These are phyloP conservation scores for Dipodomys merriami DNA, from an alignment of 2,113 vertebrate species.

Conservation along the genomic window DNA sequence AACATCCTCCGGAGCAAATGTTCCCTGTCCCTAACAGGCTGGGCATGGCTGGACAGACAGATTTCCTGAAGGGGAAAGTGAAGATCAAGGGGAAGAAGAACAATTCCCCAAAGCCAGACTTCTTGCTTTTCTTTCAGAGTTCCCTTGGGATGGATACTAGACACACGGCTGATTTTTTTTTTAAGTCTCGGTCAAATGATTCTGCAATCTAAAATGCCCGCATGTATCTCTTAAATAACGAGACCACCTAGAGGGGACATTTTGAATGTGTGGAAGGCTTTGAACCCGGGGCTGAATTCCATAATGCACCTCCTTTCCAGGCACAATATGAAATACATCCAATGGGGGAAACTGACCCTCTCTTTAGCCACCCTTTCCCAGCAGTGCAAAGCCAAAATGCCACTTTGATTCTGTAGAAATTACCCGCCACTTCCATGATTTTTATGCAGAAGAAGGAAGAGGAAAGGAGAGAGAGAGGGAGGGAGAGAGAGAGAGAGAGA, in stretches of 20 bases:
- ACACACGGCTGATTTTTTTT: background rate
- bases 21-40: rapidly evolving
- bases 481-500: constrained; percentile 73
- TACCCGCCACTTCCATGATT: constrained; percentile 77
- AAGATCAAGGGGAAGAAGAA: background rate
- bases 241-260: constrained; percentile 50
- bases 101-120: background rate
- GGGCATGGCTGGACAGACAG: rapidly evolving
- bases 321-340: background rate
- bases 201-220: background rate
- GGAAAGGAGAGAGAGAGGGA: constrained; percentile 58
- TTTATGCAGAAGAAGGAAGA: constrained; percentile 61
- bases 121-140: background rate
- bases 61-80: too few relatives aligned
- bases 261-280: constrained; percentile 45
- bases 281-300: constrained; percentile 57
- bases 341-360: constrained; percentile 38
- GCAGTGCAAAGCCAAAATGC: constrained; percentile 74
- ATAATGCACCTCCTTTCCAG: background rate
- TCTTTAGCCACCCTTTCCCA: background rate
- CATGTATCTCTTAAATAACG: background rate
- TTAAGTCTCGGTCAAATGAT: background rate
- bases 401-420: constrained; percentile 73
- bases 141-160: background rate
- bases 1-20: background rate